Conservation (phyloP, 2,888 invertebrate species). For the Drosophila flavopinicola region DNA sequence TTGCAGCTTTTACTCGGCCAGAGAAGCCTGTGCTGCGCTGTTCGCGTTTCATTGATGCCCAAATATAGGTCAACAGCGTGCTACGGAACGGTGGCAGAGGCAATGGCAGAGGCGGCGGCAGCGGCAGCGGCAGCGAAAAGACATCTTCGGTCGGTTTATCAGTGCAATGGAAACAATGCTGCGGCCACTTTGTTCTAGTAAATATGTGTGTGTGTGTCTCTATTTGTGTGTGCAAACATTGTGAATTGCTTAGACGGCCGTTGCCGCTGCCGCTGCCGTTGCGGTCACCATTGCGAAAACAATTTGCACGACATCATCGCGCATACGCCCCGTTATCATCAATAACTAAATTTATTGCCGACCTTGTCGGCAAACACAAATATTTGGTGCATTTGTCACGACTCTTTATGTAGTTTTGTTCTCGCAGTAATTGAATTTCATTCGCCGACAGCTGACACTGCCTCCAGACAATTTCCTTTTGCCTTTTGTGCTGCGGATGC, state of each 20-base stretch:
- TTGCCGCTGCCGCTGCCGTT: slow-evolving; percentile 6
- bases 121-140: slow-evolving; percentile 26
- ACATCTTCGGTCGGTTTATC: slow-evolving; percentile 45
- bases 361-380: slow-evolving; percentile 50
- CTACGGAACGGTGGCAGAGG: slow-evolving; percentile 53
- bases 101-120: slow-evolving; percentile 1
- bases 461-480: slow-evolving; percentile 11
- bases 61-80: slow-evolving; percentile 84
- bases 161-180: slow-evolving; percentile 48
- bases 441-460: slow-evolving; percentile 43
- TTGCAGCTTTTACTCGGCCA: slow-evolving; percentile 66
- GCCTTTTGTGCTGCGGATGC: slow-evolving; percentile 3
- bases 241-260: slow-evolving; percentile 44
- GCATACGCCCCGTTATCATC: slow-evolving; percentile 69
- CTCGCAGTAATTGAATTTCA: slow-evolving; percentile 60
- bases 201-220: slow-evolving; percentile 4
- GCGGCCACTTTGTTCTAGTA: slow-evolving; percentile 27
- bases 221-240: slow-evolving; percentile 47
- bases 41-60: slow-evolving; percentile 80
- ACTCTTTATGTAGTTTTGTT: slow-evolving; percentile 19
- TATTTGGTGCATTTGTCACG: slow-evolving; percentile 52
- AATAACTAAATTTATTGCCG: slow-evolving; percentile 60
- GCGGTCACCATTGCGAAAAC: slow-evolving; percentile 36
- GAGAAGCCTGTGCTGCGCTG: slow-evolving; percentile 32
- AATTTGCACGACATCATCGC: slow-evolving; percentile 58